Base-by-base conservation (phyloP, 2,888 invertebrate genomes). In the Cabera pusaria region DNA sequence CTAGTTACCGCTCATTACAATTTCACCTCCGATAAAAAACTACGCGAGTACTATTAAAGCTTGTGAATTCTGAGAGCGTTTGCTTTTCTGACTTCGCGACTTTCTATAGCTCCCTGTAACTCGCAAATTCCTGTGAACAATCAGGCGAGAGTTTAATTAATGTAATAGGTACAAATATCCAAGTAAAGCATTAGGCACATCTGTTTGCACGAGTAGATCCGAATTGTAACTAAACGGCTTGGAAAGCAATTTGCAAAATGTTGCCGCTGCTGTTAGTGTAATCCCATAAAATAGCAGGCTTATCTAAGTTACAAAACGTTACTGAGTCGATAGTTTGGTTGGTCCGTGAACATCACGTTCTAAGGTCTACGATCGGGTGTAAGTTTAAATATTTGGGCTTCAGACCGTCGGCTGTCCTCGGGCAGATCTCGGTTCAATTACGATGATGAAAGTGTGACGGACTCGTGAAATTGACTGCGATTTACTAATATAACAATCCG, bases 401-500 rank as follows among this genome's bases (percentile, higher is more conserved):
- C 49, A 47, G 43, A 49, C 51, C 47, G 48, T 50, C 49, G 46
- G 49, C 44, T 51, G 42, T 49, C 50, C 35, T 51, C 41, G 27
- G 43, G 32, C 38, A 43, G 44, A 37, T 47, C 33, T 50, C 33
- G 38, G 35, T 40, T 36, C 38, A 44, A 49, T 45, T 50, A 37
- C 42, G 21, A 35, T 50, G 40, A 67, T 60, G 75, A 79, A 82
- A 80, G 76, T 82, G 80, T 75, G 66, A 72, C 72, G 50, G 68
- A 71, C 64, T 68, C 40, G 73, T 73, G 72, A 74, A 77, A 76
- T 60, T 61, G 40, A 63, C 58, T 62, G 42, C 35, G 55, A 55
- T 54, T 56, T 49, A 53, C 43, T 52, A 49, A 52, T 58, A 38
- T 57, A 25, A 12, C 26, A 16, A 35, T 32, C 40, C 37, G 59